Evolutionary conservation across 2,888 invertebrate species (phyloP).

Genomic region (Cantharis rufa): DNA sequence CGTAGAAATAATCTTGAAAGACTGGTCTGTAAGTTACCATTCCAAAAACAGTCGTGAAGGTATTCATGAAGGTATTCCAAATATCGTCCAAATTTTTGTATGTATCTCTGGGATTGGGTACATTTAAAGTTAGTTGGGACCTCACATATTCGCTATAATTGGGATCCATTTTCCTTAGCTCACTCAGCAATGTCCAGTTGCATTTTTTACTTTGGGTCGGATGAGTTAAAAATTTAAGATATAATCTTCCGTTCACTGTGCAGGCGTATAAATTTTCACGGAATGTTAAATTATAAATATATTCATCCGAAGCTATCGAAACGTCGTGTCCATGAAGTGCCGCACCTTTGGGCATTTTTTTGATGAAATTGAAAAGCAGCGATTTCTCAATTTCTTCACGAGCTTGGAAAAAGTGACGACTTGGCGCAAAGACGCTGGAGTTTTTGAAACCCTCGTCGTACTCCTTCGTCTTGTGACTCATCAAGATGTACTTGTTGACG

Average conservation of each 20-base stretch:
- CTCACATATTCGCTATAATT: constrained; percentile 51
- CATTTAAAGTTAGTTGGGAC: constrained; percentile 61
- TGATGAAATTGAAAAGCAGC: constrained; percentile 67
- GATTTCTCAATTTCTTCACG: constrained; percentile 62
- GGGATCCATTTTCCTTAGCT: constrained; percentile 43
- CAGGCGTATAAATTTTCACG: constrained; percentile 63
- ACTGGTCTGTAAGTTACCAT: constrained; percentile 66
- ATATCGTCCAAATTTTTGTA: constrained; percentile 62
- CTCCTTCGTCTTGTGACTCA: constrained; percentile 44
- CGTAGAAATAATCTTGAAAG: constrained; percentile 69
- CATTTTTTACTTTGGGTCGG: constrained; percentile 23
- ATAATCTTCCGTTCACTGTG: constrained; percentile 33
- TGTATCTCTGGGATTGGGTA: constrained; percentile 57
- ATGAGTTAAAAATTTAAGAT: constrained; percentile 46
- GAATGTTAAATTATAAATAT: constrained; percentile 64
- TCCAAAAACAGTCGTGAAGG: constrained; percentile 61
- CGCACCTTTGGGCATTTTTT: constrained; percentile 74
- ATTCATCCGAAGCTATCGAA: constrained; percentile 64
- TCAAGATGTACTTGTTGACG: constrained; percentile 42
- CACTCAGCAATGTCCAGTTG: constrained; percentile 58
- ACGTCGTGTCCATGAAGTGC: constrained; percentile 71
- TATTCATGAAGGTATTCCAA: constrained; percentile 63
- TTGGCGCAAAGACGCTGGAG: constrained; percentile 60
- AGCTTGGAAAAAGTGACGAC: constrained; percentile 68
- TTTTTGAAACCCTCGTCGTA: constrained; percentile 42